Base-by-base conservation (phyloP, 2,797 vertebrate species). In the Centropyge bicolor region DNA sequence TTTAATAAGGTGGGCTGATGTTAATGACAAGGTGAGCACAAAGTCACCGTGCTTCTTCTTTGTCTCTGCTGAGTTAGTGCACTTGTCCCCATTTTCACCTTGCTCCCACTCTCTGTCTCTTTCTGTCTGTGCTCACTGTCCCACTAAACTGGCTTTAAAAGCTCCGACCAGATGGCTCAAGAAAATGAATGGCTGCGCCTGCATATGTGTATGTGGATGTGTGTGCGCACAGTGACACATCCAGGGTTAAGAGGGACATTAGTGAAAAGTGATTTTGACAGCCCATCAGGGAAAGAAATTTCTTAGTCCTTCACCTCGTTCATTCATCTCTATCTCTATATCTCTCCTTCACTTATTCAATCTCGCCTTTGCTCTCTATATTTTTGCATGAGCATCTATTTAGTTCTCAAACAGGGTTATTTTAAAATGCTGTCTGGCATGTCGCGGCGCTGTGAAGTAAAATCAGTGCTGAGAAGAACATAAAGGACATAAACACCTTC, bases 241-340 rank as follows among this genome's bases (percentile, higher is more conserved):
- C 88, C 73, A 87, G 84, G 88, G 87, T 91, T 88, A 90, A 86
- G 86, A 90, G 82, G 76, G 73, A 86, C 89, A 91, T 92, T 87
- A 90, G 82, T 76, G 76, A 79, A 86, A 88, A 87, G 85, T 69
- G 81, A 88, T 89, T 89, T 86, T 83, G 88, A 91, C 86, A 78
- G 62, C 52, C 81, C 81, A 81, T 89, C 87, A 88, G 49, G 56
- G 70, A 79, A 64, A 81, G 65, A 78, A 56, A 87, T 85, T 75
- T 88, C 59, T 66, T 45, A 84, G 82, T 86, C 84, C 86, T 88
- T 91, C 85, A 89, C 79, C 87, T 86, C 19, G 2, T 79, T 85
- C 87, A 80, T 87, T 88, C 79, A 75, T 89, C 84, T 91, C 83
- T 52, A 78, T 90, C 70, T 76, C 75, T 76, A 22, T 64, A 62